A percentile compares a stretch with the other conserved stretches of the same genome.
phyloP scores from a whole-genome alignment of 2,888 invertebrate species.

The Caenorhabditis angaria region DNA sequence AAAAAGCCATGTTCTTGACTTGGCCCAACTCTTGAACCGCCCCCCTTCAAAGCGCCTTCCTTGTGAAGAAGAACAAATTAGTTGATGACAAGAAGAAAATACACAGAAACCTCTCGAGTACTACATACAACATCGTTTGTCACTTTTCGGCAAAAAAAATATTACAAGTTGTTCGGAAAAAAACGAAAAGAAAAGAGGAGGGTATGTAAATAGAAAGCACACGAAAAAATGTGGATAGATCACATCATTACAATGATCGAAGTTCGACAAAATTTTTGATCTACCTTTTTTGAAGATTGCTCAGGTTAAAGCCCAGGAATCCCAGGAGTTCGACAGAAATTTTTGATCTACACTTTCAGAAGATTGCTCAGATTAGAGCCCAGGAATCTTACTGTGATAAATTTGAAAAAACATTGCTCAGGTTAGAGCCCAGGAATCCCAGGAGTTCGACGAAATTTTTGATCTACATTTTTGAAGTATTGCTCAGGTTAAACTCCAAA shows the following conservation, averaged over 20 bases:
- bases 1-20: not conserved
- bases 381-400: no score
- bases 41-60: not conserved
- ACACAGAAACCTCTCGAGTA: slow-evolving; percentile 41
- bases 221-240: not conserved
- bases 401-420: no score
- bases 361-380: no score
- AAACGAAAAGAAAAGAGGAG: slow-evolving; percentile 33
- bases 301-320: no score
- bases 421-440: no score
- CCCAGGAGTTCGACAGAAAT: not conserved
- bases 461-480: no score
- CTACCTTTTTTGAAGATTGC: no score
- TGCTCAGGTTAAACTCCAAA: no score
- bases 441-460: no score
- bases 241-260: slow-evolving; percentile 27
- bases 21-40: not conserved
- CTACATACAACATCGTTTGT: slow-evolving; percentile 21
- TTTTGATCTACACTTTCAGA: not conserved
- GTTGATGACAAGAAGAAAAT: slow-evolving; percentile 11
- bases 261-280: slow-evolving; percentile 11
- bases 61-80: not conserved
- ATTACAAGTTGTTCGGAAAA: slow-evolving; percentile 11
- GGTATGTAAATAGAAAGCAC: not conserved
- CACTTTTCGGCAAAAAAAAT: slow-evolving; percentile 39